Conservation (phyloP, 2,113 vertebrate genomes). For the Hiodon alosoides region DNA sequence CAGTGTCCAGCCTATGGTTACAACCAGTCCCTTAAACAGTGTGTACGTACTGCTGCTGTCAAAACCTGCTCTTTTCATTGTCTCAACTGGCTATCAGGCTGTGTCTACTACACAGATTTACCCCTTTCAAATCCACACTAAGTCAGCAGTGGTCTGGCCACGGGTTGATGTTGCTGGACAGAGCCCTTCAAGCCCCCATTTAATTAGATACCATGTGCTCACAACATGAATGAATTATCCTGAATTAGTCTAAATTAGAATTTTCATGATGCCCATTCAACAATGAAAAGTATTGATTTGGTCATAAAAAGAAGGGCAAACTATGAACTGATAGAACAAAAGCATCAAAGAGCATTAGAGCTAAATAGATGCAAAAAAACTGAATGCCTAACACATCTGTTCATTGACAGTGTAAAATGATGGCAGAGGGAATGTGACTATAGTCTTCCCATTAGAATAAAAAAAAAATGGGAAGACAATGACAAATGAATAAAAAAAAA, state of each 20-base stretch:
- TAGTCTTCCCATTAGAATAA: not conserved
- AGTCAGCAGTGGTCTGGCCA: not conserved
- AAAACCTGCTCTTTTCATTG: too few species aligned
- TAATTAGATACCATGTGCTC: conserved; percentile 15
- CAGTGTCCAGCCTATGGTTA: not conserved
- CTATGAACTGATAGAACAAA: not conserved
- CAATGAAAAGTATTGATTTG: conserved; percentile 22
- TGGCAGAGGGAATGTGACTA: not conserved
- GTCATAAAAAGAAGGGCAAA: not conserved
- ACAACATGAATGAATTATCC: conserved; percentile 9
- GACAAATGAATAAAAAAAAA: conserved; percentile 5
- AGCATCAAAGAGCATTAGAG: conserved; percentile 35
- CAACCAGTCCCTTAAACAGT: not conserved
- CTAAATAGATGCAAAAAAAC: conserved; percentile 26
- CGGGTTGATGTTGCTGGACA: not conserved
- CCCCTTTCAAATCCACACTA: not conserved
- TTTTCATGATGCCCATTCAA: conserved; percentile 10
- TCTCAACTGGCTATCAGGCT: not conserved
- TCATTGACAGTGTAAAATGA: not conserved
- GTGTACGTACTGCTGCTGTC: not conserved
- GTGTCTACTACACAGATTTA: not conserved
- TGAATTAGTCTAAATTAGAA: conserved; percentile 15
- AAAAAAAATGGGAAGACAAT: not conserved
- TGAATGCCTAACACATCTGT: conserved; percentile 19
- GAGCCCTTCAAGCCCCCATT: not conserved